Evolutionary conservation across 2,888 invertebrate genomes (phyloP).

Genomic region (Corythucha ciliata): DNA sequence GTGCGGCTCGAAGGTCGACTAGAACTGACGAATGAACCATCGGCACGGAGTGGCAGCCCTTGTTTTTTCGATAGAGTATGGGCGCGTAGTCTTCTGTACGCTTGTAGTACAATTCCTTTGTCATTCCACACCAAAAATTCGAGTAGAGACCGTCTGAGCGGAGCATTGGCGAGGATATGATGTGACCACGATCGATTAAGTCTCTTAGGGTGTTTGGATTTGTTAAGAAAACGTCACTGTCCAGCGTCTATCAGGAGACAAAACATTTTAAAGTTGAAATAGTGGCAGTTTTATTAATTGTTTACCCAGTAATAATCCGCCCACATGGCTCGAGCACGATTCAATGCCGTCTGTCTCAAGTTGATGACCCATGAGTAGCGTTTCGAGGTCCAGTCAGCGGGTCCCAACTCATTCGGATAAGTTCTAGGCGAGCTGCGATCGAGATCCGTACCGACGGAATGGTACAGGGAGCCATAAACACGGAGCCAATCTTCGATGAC

Average conservation of each 20-base stretch:
- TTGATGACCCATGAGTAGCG: constrained; percentile 70
- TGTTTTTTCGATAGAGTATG: constrained; percentile 57
- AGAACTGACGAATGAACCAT: constrained; percentile 87
- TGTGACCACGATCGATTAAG: constrained; percentile 53
- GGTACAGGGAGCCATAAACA: constrained; percentile 55
- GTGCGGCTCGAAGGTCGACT: constrained; percentile 54
- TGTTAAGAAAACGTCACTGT: constrained; percentile 74
- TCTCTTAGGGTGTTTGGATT: constrained; percentile 53
- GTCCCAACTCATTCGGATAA: constrained; percentile 51
- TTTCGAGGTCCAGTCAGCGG: constrained; percentile 63
- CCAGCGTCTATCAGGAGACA: constrained; percentile 60
- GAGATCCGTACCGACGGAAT: constrained; percentile 53
- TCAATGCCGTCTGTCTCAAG: constrained; percentile 65
- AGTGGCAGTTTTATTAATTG: too few species aligned
- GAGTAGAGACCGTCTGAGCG: constrained; percentile 79
- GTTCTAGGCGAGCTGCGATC: constrained; percentile 44
- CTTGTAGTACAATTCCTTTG: constrained; percentile 68
- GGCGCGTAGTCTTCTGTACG: constrained; percentile 76
- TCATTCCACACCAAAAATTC: constrained; percentile 96
- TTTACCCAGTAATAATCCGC: constrained; percentile 80
- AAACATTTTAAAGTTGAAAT: neutral
- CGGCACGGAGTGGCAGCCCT: constrained; percentile 74
- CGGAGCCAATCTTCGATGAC: constrained; percentile 65
- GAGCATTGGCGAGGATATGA: constrained; percentile 75
- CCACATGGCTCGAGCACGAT: constrained; percentile 65